Evolutionary conservation across 2,888 invertebrate species (phyloP), one percentile per base, ranked within the genome.

Genomic region (Aspidiotus destructor): DNA sequence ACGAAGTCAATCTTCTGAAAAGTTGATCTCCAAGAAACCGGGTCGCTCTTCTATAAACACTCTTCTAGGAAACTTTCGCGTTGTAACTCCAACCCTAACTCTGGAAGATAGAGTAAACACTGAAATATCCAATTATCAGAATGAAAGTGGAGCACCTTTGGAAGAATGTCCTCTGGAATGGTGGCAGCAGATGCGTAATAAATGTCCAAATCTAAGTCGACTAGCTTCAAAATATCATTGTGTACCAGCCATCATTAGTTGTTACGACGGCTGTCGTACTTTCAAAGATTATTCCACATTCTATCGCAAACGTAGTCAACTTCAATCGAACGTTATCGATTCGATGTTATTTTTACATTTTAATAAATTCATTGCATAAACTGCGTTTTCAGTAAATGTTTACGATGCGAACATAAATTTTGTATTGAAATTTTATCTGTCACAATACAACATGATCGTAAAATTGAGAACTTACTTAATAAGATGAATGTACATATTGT

Each of bases 141-240:
- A 79, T 2, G 80, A 80, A 71, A 74, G 76, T 1, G 77, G 77
- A 5, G 80, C 79, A 15, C 74, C 78, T 8, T 74, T 80, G 0
- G 79, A 79, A 72, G 77, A 76, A 64, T 79, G 79, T 72, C 80
- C 80, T 2, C 72, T 80, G n/a, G 76, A 78, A 60, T 80, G 80
- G 79, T 80, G 80, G 80, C 73, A 75, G 0, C 78, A 79, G 67
- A 76, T 70, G 75, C 75, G 5, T 74, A 76, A 76, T 2, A 79
- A 79, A 71, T 80, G 78, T 71, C 79, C 79, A 11, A 77, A 78
- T 71, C 74, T 80, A 16, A 76, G 77, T 2, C 76, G 75, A 58
- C 70, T 80, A 17, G 79, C 79, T 17, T 75, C 76, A 44, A 77
- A 76, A 62, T 79, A 80, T 70, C 77, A 78, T 71, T 80, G 79